Evolutionary conservation across 2,113 vertebrate genomes (phyloP), one percentile per base, ranked within the genome.

Genomic region (Phrynocephalus versicolor): DNA sequence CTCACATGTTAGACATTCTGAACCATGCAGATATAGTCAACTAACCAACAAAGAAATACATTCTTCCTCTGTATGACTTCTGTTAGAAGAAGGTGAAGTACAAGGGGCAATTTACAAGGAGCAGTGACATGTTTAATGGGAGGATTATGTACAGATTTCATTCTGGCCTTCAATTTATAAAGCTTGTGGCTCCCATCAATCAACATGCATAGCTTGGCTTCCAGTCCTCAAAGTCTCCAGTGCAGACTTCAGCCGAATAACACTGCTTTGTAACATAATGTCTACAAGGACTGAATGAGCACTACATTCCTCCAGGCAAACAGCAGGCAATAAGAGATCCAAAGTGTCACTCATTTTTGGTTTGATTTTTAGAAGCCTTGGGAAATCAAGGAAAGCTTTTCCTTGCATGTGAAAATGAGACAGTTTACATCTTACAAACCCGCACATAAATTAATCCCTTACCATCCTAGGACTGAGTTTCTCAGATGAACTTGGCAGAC

Each of bases 381-480:
- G 65, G 45, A 83, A 83, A 60, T 71, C n/a, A 62, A 2, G 3
- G 57, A 23, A 1, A 80, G 45, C 39, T 64, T 12, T 2, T 27
- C 30, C 6, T 33, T 65, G 60, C 72, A 58, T n/a, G 0, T 6
- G 55, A 18, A 70, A 78, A 78, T 72, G 35, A 27, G 55, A 64
- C 30, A 64, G 16, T 45, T 87, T 87, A 25, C 6, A 37, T 79
- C 81, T 64, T 75, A 60, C 0, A 70, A 79, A 71, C n/a, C n/a
- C 6, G 30, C 87, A 67, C 65, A 41, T n/a, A n/a, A 90, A 57
- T 79, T 64, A 88, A 78, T n/a, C 79, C 64, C 51, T 23, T 65
- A 51, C 18, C 33, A 62, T 37, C 62, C 60, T 62, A 18, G 0
- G 0, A 62, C 60, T 13, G 16, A 83, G 67, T 62, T 16, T 1